Evolutionary conservation across 2,888 invertebrate species (phyloP).

Genomic region (Eupeodes luniger): DNA sequence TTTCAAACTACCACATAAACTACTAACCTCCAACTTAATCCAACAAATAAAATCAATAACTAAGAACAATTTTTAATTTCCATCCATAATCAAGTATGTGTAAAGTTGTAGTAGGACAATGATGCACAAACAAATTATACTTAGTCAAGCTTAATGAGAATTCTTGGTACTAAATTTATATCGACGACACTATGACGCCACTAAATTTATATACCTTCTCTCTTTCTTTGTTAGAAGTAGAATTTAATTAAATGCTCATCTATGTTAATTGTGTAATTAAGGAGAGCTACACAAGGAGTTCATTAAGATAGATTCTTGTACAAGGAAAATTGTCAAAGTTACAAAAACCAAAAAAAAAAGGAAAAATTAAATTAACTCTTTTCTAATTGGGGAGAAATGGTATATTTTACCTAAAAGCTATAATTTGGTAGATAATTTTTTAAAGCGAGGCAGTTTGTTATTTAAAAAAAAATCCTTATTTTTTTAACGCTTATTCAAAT

Average conservation of each 20-base stretch:
- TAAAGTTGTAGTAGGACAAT: background rate
- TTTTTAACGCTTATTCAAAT: too few species aligned
- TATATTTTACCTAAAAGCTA: too few species aligned
- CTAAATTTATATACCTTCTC: background rate
- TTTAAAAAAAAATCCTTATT: too few species aligned
- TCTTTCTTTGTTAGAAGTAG: background rate
- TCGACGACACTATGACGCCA: conserved; percentile 24
- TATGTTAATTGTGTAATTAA: conserved; percentile 42
- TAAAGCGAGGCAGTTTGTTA: too few species aligned
- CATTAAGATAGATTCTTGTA: conserved; percentile 30
- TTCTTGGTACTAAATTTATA: conserved; percentile 12
- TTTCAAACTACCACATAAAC: background rate
- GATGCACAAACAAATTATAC: conserved; percentile 25
- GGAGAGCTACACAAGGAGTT: conserved; percentile 38
- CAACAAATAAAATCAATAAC: background rate
- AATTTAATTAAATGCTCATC: conserved; percentile 33
- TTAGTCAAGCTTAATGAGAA: conserved; percentile 23
- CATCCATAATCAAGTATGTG: background rate
- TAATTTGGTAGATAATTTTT: too few species aligned
- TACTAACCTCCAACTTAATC: background rate
- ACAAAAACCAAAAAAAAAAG: background rate
- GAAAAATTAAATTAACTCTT: background rate
- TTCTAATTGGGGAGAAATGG: background rate
- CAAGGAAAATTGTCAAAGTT: conserved; percentile 16
- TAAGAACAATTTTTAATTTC: conserved; percentile 1